Conservation (phyloP, 2,797 vertebrate genomes). For the Smutsia temminckii region DNA sequence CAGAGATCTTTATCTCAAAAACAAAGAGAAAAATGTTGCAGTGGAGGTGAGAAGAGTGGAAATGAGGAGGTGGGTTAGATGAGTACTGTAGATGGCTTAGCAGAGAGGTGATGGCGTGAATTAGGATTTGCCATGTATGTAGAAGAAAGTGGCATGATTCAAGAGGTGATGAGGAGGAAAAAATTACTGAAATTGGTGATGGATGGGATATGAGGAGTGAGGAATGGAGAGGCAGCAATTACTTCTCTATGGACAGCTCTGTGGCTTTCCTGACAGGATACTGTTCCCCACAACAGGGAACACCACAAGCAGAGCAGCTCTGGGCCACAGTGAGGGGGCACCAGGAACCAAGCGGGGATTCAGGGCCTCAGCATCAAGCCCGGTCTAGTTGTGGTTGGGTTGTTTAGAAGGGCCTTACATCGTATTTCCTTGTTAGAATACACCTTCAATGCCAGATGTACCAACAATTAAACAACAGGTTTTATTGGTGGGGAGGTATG, state of each 20-base stretch:
- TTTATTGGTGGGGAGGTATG: not conserved
- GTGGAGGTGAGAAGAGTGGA: not conserved
- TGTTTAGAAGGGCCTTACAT: not conserved
- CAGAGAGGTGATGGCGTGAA: not conserved
- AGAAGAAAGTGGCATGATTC: not conserved
- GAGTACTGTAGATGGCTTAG: not conserved
- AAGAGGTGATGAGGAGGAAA: not conserved
- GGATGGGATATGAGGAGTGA: not conserved
- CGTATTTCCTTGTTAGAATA: not conserved
- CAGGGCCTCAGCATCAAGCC: not conserved
- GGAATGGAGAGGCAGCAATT: not conserved
- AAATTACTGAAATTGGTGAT: not conserved
- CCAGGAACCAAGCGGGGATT: not conserved
- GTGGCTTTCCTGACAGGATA: not conserved
- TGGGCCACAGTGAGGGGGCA: not conserved
- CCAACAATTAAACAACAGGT: not conserved
- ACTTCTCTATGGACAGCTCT: not conserved
- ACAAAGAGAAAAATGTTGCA: not conserved
- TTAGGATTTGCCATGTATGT: not conserved
- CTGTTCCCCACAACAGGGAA: not conserved
- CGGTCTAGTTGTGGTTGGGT: not conserved
- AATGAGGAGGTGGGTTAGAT: not conserved
- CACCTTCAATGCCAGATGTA: not conserved
- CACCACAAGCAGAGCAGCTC: not conserved
- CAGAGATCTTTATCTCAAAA: not conserved